Evolutionary conservation across 2,888 invertebrate species (phyloP).

Genomic region (Ligdia adustata): DNA sequence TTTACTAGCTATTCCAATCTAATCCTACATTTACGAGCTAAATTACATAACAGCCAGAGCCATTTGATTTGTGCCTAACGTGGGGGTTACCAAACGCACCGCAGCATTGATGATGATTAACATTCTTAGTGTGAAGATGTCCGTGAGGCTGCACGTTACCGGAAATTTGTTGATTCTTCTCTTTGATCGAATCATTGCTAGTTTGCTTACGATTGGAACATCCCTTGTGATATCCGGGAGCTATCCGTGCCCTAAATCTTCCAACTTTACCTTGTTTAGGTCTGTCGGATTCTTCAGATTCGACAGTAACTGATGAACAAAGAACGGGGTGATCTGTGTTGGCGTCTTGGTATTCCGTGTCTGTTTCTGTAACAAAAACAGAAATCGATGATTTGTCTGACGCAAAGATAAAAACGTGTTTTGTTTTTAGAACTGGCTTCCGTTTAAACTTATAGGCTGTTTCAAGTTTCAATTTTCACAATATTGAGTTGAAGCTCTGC

Average conservation of each 20-base stretch:
- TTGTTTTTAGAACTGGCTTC: no score
- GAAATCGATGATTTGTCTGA: no score
- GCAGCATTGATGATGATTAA: slow-evolving; percentile 78
- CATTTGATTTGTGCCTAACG: slow-evolving; percentile 71
- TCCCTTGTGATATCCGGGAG: slow-evolving; percentile 65
- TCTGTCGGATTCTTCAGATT: slow-evolving; percentile 40
- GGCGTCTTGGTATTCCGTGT: slow-evolving; percentile 71
- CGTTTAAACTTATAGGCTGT: no score
- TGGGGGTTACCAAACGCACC: slow-evolving; percentile 80
- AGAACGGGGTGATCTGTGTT: slow-evolving; percentile 56
- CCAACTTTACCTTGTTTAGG: slow-evolving; percentile 69
- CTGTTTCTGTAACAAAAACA: slow-evolving; percentile 63
- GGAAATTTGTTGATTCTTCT: slow-evolving; percentile 45
- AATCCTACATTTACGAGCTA: no score
- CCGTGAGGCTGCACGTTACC: slow-evolving; percentile 68
- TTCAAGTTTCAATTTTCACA: no score
- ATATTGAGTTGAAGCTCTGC: no score
- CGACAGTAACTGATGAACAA: slow-evolving; percentile 49
- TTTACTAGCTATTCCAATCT: no score
- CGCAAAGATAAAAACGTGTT: no score
- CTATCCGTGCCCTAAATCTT: slow-evolving; percentile 67
- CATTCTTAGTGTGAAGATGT: slow-evolving; percentile 73
- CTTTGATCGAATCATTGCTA: slow-evolving; percentile 59
- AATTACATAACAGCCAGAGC: slow-evolving; percentile 70
- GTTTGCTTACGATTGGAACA: slow-evolving; percentile 51